These are phyloP conservation scores for Plestiodon gilberti DNA, from an alignment of 2,113 vertebrate genomes.

Conservation along the genomic window DNA sequence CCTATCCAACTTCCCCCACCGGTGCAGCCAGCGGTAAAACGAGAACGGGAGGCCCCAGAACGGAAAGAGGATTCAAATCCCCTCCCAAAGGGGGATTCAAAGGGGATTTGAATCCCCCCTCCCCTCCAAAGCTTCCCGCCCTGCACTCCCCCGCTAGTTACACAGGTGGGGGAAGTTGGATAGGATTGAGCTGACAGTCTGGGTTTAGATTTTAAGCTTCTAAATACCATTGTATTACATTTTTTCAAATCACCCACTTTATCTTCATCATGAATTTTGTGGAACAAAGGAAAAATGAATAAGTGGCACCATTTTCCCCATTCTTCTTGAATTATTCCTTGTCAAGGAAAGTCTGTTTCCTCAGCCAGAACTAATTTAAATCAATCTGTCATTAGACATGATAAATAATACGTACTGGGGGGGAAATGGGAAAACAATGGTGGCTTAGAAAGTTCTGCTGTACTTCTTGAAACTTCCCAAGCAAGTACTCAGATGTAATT, in stretches of 20 bases:
- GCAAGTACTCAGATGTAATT: constrained; percentile 56
- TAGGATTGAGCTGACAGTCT: too few species aligned
- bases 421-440: constrained; percentile 13
- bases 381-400: constrained; percentile 37
- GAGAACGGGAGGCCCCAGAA: too few species aligned
- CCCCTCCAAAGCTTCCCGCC: too few species aligned
- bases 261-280: neutral
- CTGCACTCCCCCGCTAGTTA: too few species aligned
- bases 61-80: too few species aligned
- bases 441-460: constrained; percentile 40
- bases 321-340: constrained; percentile 28
- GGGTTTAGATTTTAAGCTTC: neutral
- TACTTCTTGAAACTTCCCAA: constrained; percentile 43
- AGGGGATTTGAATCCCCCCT: too few species aligned
- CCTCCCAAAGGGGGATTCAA: too few species aligned
- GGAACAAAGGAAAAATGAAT: neutral
- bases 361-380: constrained; percentile 36
- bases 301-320: neutral
- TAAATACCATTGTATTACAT: constrained; percentile 19
- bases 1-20: too few species aligned
- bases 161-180: too few species aligned
- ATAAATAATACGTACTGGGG: constrained; percentile 39
- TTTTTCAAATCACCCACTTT: neutral
- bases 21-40: too few species aligned
- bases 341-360: constrained; percentile 45